A percentile compares a stretch with the other conserved stretches of the same genome.
Evolutionary conservation across 2,113 vertebrate species (phyloP).

Genomic region (Sinocyclocheilus anophthalmus): DNA sequence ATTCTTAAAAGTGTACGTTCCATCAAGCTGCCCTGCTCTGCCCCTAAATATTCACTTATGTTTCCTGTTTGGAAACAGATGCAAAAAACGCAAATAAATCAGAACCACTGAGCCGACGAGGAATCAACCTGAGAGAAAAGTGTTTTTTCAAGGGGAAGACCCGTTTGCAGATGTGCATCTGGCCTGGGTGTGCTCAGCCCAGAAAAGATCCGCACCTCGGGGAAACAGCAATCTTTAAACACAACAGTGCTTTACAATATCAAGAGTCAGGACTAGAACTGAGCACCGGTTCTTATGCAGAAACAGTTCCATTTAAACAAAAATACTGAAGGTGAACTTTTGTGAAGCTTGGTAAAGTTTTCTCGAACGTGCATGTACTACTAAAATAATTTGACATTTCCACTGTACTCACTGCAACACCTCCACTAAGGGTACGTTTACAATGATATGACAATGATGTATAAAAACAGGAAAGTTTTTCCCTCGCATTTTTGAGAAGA

Average conservation of each 20-base stretch:
- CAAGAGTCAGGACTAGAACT: background rate
- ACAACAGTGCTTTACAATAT: constrained; percentile 12
- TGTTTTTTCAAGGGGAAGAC: constrained; percentile 32
- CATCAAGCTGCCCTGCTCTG: constrained; percentile 47
- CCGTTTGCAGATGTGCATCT: constrained; percentile 78
- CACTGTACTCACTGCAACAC: background rate
- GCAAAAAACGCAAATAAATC: constrained; percentile 79
- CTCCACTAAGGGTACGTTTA: background rate
- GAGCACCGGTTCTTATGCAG: background rate
- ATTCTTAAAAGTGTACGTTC: constrained; percentile 45
- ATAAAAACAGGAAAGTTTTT: no score
- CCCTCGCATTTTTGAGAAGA: no score
- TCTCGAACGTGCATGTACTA: background rate
- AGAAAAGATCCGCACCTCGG: constrained; percentile 39
- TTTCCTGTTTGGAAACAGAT: constrained; percentile 80
- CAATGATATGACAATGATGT: background rate
- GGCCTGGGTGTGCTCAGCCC: constrained; percentile 76
- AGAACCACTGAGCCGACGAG: constrained; percentile 72
- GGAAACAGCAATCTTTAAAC: constrained; percentile 69
- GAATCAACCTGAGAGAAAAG: constrained; percentile 78
- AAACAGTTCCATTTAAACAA: background rate
- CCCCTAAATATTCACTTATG: constrained; percentile 80
- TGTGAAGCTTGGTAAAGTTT: background rate
- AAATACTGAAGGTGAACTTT: background rate
- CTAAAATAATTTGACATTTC: background rate